phyloP scores from a whole-genome alignment of 1,140 invertebrate species.

The Berghia stephanieae region DNA sequence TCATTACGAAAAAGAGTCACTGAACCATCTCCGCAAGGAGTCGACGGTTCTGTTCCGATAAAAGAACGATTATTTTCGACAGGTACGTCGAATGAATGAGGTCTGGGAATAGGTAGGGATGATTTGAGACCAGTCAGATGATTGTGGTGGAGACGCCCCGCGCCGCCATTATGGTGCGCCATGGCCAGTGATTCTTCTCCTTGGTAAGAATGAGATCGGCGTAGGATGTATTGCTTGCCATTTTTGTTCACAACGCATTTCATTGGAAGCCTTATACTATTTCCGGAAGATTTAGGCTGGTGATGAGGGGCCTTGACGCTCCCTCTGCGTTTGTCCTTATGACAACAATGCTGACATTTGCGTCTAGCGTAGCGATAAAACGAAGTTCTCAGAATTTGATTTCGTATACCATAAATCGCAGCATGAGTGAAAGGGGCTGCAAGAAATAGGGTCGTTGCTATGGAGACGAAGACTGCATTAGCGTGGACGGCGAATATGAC shows the following conservation, averaged over 20 bases:
- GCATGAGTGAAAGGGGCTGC: slow-evolving; percentile 52
- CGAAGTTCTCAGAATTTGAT: slow-evolving; percentile 51
- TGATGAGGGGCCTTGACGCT: slow-evolving; percentile 43
- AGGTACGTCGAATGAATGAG: slow-evolving; percentile 43
- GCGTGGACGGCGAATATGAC: slow-evolving; percentile 33
- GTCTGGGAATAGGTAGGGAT: slow-evolving; percentile 22
- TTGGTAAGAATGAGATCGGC: slow-evolving; percentile 44
- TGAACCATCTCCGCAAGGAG: background rate
- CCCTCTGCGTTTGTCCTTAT: slow-evolving; percentile 43
- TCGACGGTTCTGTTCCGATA: too few species aligned
- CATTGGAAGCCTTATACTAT: slow-evolving; percentile 20
- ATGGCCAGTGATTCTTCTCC: slow-evolving; percentile 5
- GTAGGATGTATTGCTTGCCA: slow-evolving; percentile 29
- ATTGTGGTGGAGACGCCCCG: slow-evolving; percentile 13
- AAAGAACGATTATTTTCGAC: too few species aligned
- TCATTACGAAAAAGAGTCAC: too few species aligned
- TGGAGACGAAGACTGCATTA: slow-evolving; percentile 37
- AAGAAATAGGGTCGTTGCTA: slow-evolving; percentile 50
- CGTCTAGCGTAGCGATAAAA: slow-evolving; percentile 47
- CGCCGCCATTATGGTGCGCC: background rate
- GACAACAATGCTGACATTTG: slow-evolving; percentile 45
- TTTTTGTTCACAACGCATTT: slow-evolving; percentile 22
- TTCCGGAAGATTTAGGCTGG: slow-evolving; percentile 33
- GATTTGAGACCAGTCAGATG: background rate
- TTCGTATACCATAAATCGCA: slow-evolving; percentile 53